Percentiles rank a stretch among this genome's conserved stretches.
These are phyloP conservation scores for Drosophila dunni DNA, from an alignment of 1,140 invertebrate species.

Conservation along the genomic window DNA sequence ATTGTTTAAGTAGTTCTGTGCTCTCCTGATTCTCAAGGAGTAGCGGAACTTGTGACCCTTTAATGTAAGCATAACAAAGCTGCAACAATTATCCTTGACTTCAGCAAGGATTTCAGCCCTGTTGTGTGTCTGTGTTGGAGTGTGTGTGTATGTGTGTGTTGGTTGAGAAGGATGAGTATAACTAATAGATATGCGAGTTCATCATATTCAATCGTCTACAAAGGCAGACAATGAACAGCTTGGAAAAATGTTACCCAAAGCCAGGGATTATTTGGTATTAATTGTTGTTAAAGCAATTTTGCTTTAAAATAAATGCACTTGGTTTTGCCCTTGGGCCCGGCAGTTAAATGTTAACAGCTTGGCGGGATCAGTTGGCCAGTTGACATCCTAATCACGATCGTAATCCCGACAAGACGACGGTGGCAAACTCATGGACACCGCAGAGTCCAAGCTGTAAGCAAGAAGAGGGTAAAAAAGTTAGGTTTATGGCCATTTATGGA, in stretches of 20 bases:
- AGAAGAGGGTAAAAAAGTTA: not conserved
- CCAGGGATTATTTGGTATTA: slow-evolving; percentile 2
- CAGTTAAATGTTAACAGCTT: slow-evolving; percentile 57
- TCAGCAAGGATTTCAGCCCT: not conserved
- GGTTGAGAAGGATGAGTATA: slow-evolving; percentile 17
- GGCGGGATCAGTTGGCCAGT: slow-evolving; percentile 72
- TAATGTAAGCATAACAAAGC: slow-evolving; percentile 49
- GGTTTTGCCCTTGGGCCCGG: too few species aligned
- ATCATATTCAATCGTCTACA: slow-evolving; percentile 84
- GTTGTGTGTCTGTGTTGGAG: not conserved
- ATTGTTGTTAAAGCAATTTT: slow-evolving; percentile 13
- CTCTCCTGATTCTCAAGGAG: slow-evolving; percentile 68
- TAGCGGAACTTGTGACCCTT: slow-evolving; percentile 77
- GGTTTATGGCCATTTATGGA: not conserved
- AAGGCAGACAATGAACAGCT: slow-evolving; percentile 84
- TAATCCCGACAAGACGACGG: slow-evolving; percentile 80
- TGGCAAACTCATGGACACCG: slow-evolving; percentile 84
- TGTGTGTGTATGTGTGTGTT: slow-evolving; percentile 5
- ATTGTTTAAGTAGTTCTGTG: slow-evolving; percentile 66
- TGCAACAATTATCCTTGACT: not conserved
- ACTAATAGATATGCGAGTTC: slow-evolving; percentile 29
- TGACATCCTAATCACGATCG: slow-evolving; percentile 70
- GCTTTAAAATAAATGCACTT: slow-evolving; percentile 47
- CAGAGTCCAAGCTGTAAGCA: slow-evolving; percentile 75
- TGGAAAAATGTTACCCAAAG: slow-evolving; percentile 30